phyloP scores from a whole-genome alignment of 2,113 vertebrate species.

The Todiramphus chloris region DNA sequence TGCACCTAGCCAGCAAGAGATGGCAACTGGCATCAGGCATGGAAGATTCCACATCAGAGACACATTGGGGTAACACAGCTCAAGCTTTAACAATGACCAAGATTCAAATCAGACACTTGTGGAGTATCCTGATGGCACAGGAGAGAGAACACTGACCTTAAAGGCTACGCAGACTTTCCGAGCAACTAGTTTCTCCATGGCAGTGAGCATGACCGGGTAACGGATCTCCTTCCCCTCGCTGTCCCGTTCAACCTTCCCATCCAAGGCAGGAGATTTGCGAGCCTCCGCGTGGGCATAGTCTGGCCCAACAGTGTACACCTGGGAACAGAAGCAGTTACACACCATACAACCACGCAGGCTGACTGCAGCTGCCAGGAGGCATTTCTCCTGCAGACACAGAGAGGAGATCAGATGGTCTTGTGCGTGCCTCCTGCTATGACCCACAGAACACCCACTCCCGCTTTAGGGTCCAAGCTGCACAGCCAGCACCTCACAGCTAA shows the following conservation, averaged over 20 bases:
- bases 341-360: background rate
- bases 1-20: background rate
- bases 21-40: background rate
- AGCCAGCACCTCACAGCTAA: background rate
- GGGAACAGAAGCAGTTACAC: background rate
- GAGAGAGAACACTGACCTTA: conserved; percentile 81
- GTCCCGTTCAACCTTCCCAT: conserved; percentile 97
- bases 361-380: background rate
- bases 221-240: conserved; percentile 98
- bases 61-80: background rate
- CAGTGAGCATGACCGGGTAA: conserved; percentile 97
- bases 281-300: conserved; percentile 98
- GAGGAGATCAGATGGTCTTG: background rate
- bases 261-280: conserved; percentile 94
- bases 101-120: rapidly evolving
- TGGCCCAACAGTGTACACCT: conserved; percentile 98
- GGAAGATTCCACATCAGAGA: too few species aligned
- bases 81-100: background rate
- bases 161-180: conserved; percentile 97
- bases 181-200: conserved; percentile 97
- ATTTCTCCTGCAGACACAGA: background rate
- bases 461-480: background rate
- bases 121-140: background rate
- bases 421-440: background rate
- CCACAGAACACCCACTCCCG: rapidly evolving